Conservation (phyloP, 1,140 invertebrate genomes). For the Diachasmimorpha longicaudata region DNA sequence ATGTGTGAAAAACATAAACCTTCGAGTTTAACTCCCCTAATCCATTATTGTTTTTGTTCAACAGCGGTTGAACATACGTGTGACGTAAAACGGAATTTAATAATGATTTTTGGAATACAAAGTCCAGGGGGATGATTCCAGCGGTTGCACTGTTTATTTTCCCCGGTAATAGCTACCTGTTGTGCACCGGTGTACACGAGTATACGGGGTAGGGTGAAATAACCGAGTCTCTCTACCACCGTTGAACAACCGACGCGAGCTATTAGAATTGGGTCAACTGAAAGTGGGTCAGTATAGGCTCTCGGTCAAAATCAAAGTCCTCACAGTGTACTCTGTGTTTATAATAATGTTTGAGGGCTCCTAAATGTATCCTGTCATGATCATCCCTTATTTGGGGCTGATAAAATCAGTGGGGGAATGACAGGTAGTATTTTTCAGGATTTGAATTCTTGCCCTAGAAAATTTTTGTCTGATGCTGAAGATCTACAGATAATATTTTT, state of each 20-base stretch:
- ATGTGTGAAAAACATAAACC: too few species aligned
- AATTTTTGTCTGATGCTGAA: too few species aligned
- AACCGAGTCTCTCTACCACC: not conserved
- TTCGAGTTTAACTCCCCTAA: too few species aligned
- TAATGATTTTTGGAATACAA: not conserved
- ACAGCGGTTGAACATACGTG: not conserved
- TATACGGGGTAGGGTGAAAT: not conserved
- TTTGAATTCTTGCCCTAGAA: too few species aligned
- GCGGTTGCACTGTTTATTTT: not conserved
- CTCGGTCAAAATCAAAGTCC: not conserved
- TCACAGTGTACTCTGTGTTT: not conserved
- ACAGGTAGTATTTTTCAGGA: too few species aligned
- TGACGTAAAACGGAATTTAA: not conserved
- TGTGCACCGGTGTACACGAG: not conserved
- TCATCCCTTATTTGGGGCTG: not conserved
- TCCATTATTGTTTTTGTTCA: too few species aligned
- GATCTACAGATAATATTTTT: too few species aligned
- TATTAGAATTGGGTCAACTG: constrained; percentile 21
- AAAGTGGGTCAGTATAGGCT: constrained; percentile 18
- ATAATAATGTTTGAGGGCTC: not conserved
- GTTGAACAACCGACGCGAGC: not conserved
- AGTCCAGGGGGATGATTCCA: not conserved
- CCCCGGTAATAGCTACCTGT: constrained; percentile 13
- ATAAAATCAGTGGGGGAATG: too few species aligned
- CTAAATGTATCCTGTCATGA: not conserved